phyloP scores from a whole-genome alignment of 2,797 vertebrate species.

The Arnoldichthys spilopterus region DNA sequence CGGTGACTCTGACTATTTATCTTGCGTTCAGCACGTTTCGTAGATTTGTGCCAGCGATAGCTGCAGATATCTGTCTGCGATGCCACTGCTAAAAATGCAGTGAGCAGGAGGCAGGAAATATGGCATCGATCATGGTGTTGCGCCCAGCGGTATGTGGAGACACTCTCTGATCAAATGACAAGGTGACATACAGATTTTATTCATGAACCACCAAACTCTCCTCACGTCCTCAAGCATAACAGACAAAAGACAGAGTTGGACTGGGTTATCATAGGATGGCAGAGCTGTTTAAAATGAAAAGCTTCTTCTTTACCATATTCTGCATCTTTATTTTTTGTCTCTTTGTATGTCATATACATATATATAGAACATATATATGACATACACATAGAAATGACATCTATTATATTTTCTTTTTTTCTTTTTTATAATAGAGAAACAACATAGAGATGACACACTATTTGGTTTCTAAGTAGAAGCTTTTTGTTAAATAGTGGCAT shows the following conservation, averaged over 20 bases:
- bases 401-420: conserved; percentile 82
- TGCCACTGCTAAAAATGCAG: conserved; percentile 30
- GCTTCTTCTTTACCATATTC: conserved; percentile 75
- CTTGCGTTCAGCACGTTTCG: conserved; percentile 47
- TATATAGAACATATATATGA: conserved; percentile 73
- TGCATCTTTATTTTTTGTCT: conserved; percentile 84
- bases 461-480: conserved; percentile 89
- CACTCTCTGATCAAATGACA: conserved; percentile 57
- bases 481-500: conserved; percentile 85
- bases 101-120: conserved; percentile 41
- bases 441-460: conserved; percentile 88
- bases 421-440: conserved; percentile 87
- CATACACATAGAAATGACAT: conserved; percentile 84
- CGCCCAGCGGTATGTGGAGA: conserved; percentile 21
- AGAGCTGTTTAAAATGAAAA: conserved; percentile 61
- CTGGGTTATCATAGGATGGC: conserved; percentile 47
- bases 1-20: conserved; percentile 46
- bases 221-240: conserved; percentile 56
- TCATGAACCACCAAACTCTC: conserved; percentile 54
- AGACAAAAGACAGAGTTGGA: conserved; percentile 54
- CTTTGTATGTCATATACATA: conserved; percentile 85
- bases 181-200: conserved; percentile 60
- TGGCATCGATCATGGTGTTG: conserved; percentile 37
- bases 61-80: conserved; percentile 46
- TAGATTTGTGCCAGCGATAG: conserved; percentile 52